A percentile compares a stretch with the other conserved stretches of the same genome.
phyloP scores from a whole-genome alignment of 2,888 invertebrate species.

The Volucella inanis region DNA sequence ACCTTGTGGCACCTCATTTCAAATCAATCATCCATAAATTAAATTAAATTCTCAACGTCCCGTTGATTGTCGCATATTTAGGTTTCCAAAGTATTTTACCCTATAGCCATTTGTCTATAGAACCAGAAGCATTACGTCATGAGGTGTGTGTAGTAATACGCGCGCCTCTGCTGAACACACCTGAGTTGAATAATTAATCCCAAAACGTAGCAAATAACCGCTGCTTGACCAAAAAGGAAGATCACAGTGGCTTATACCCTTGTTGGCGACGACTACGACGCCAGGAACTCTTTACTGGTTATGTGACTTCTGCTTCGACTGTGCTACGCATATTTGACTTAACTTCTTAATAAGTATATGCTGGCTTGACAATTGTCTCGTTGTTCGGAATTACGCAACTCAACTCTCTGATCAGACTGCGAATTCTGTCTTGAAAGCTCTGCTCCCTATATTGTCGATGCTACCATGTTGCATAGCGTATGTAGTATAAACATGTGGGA shows the following conservation, averaged over 20 bases:
- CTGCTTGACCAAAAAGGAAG: constrained; percentile 51
- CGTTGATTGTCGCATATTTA: too few relatives aligned
- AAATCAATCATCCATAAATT: too few relatives aligned
- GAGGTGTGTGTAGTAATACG: constrained; percentile 6
- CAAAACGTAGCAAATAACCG: constrained; percentile 51
- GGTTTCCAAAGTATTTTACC: neutral
- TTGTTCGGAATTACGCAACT: constrained; percentile 44
- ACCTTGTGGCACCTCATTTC: too few relatives aligned
- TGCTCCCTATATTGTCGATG: constrained; percentile 27
- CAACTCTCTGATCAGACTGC: constrained; percentile 13
- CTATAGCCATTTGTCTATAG: neutral
- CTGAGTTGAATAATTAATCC: constrained; percentile 41
- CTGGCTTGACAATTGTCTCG: constrained; percentile 12
- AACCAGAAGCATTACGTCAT: constrained; percentile 30
- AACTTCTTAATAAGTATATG: constrained; percentile 8
- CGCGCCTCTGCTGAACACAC: constrained; percentile 38
- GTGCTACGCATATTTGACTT: constrained; percentile 11
- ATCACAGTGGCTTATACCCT: neutral
- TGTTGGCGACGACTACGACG: constrained; percentile 18
- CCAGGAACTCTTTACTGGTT: constrained; percentile 39
- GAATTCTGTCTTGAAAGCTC: constrained; percentile 21
- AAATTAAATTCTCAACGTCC: too few relatives aligned
- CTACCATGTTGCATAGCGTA: constrained; percentile 1
- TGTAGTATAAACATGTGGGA: constrained; percentile 18
- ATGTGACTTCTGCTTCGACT: neutral